phyloP scores from a whole-genome alignment of 2,113 vertebrate species.

The Peromyscus californicus region DNA sequence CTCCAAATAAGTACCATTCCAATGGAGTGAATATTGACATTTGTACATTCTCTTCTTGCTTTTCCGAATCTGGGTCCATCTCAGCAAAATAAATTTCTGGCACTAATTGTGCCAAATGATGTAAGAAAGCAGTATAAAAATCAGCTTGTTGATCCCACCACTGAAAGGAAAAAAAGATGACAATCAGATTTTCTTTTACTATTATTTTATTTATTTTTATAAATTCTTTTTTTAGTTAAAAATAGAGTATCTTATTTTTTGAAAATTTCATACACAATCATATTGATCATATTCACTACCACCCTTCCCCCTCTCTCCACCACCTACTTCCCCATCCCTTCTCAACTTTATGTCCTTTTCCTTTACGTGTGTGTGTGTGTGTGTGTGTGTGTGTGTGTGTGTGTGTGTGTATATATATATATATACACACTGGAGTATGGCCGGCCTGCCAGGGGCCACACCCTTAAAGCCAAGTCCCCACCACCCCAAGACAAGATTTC shows the following conservation, averaged over 20 bases:
- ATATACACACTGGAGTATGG: background rate
- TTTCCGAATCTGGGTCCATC: conserved; percentile 89
- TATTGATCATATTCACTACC: background rate
- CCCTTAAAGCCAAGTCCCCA: conserved; percentile 10
- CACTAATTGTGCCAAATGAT: conserved; percentile 93
- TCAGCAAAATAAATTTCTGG: conserved; percentile 94
- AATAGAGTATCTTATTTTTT: background rate
- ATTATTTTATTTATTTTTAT: background rate
- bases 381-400: no score
- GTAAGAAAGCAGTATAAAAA: conserved; percentile 89
- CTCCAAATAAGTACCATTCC: conserved; percentile 95
- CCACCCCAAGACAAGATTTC: no score
- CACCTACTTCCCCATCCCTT: no score
- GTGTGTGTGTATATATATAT: no score
- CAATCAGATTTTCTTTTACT: conserved; percentile 36
- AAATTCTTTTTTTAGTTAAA: background rate
- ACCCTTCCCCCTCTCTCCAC: background rate
- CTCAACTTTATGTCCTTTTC: background rate
- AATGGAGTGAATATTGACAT: conserved; percentile 91
- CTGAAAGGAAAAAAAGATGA: conserved; percentile 84
- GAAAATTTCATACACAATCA: background rate
- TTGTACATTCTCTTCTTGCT: conserved; percentile 92
- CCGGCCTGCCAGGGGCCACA: background rate
- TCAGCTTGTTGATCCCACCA: conserved; percentile 92
- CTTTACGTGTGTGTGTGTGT: background rate